Evolutionary conservation across 2,888 invertebrate genomes (phyloP), one percentile per base, ranked within the genome.

Genomic region (Hipparchia sbordonii): DNA sequence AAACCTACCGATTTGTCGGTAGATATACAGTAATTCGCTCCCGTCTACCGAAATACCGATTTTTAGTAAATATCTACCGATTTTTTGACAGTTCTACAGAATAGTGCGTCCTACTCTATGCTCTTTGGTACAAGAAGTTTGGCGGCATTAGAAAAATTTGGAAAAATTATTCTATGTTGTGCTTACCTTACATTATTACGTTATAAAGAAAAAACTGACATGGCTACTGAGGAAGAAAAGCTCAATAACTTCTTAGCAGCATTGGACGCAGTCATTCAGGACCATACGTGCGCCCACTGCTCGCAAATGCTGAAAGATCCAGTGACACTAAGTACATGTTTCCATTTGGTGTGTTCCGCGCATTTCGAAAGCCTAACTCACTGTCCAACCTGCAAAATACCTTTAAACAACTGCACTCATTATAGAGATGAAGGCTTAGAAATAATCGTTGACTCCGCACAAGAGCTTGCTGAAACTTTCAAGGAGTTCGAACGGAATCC

Each of bases 271-370:
- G 85, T 92, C 1, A 90, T 87, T 78, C 79, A 87, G 60, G 88
- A 89, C 74, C 89, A 88, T 46, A 87, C 80, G 0, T 94, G 94
- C 77, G 85, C 84, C 4, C 80, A 86, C 69, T 94, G 94, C 76
- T 78, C 76, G 0, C 79, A 92, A 81, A 74, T 92, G 10, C 91
- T 89, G 72, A 85, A 85, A 73, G 82, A 92, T 67, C 92, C 93
- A 0, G 86, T 91, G 4, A 89, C 88, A 7, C 76, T 94, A n/a
- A 90, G 88, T 70, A 84, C 86, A 79, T 94, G 94, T 80, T 92
- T 89, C 73, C 93, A 94, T 74, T 77, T 90, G 0, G 85, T 93
- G 74, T 94, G 94, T 76, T 81, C 82, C 0, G 84, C 84, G 66
- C 93, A 94, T 81, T 89, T 89, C 54, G 76, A 79, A 9, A 78